Evolutionary conservation across 2,888 invertebrate species (phyloP).

Genomic region (Toxonevra muliebris): DNA sequence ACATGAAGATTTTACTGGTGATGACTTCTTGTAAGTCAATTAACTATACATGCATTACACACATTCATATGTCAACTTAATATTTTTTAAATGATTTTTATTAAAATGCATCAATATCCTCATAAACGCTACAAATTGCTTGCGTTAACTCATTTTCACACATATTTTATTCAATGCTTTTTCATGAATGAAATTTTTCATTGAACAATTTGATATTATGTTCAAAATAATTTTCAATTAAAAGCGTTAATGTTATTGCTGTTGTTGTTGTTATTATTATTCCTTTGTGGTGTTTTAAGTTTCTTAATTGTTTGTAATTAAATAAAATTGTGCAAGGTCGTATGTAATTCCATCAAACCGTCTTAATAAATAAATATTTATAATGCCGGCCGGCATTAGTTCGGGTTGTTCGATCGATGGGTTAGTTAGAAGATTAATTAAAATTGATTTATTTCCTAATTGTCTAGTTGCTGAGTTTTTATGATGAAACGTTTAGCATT

Average conservation of each 20-base stretch:
- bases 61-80: not conserved
- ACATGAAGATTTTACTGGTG: not conserved
- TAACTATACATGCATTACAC: not conserved
- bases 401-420: too few species aligned
- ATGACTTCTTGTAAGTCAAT: too few species aligned
- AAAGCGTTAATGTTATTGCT: not conserved
- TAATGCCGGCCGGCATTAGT: slow-evolving; percentile 27
- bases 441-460: too few species aligned
- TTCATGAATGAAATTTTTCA: too few species aligned
- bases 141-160: too few species aligned
- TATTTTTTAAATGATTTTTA: slow-evolving; percentile 6
- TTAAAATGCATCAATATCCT: not conserved
- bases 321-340: slow-evolving; percentile 59
- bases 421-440: too few species aligned
- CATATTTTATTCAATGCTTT: too few species aligned
- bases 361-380: slow-evolving; percentile 21
- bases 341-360: slow-evolving; percentile 31
- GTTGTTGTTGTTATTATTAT: not conserved
- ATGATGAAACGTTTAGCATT: too few species aligned
- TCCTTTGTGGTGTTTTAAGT: slow-evolving; percentile 27
- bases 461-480: too few species aligned
- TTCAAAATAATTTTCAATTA: not conserved
- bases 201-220: not conserved
- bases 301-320: slow-evolving; percentile 57
- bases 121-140: too few species aligned